Evolutionary conservation across 2,797 vertebrate species (phyloP).

Genomic region (Hirundo rustica): DNA sequence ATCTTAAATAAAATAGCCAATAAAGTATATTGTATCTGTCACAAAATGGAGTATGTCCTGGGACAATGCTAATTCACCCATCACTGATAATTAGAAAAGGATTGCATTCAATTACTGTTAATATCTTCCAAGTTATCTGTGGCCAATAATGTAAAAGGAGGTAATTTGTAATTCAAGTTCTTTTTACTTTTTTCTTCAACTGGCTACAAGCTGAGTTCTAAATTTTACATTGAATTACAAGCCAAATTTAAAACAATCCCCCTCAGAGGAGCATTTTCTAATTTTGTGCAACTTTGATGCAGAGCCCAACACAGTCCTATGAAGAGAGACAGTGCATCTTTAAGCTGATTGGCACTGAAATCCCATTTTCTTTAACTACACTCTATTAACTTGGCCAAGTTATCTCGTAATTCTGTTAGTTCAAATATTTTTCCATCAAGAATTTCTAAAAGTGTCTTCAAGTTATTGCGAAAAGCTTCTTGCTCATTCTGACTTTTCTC

Average conservation of each 20-base stretch:
- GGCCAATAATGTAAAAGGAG: slow-evolving; percentile 82
- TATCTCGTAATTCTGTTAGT: slow-evolving; percentile 97
- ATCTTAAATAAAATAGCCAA: slow-evolving; percentile 71
- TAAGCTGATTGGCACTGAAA: slow-evolving; percentile 75
- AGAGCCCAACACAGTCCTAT: slow-evolving; percentile 77
- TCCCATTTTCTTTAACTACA: slow-evolving; percentile 88
- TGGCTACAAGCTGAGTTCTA: slow-evolving; percentile 74
- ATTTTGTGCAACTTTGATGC: slow-evolving; percentile 82
- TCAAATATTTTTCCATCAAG: slow-evolving; percentile 99
- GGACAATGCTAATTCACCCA: slow-evolving; percentile 73
- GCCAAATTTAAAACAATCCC: slow-evolving; percentile 79
- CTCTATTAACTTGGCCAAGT: slow-evolving; percentile 94
- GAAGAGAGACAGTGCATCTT: slow-evolving; percentile 80
- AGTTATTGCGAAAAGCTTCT: slow-evolving; percentile 96
- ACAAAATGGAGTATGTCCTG: slow-evolving; percentile 67
- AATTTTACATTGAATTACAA: slow-evolving; percentile 78
- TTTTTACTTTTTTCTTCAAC: slow-evolving; percentile 63
- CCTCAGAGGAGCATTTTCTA: slow-evolving; percentile 71
- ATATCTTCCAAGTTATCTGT: slow-evolving; percentile 78
- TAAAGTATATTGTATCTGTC: slow-evolving; percentile 66
- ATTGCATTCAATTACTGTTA: slow-evolving; percentile 75
- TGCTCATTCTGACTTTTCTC: slow-evolving; percentile 97
- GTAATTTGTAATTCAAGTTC: slow-evolving; percentile 76
- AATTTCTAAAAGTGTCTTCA: slow-evolving; percentile 97
- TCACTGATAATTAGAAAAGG: slow-evolving; percentile 69